Evolutionary conservation across 2,888 invertebrate genomes (phyloP), one percentile per base, ranked within the genome.

Genomic region (Eumacrocentrus americanus): DNA sequence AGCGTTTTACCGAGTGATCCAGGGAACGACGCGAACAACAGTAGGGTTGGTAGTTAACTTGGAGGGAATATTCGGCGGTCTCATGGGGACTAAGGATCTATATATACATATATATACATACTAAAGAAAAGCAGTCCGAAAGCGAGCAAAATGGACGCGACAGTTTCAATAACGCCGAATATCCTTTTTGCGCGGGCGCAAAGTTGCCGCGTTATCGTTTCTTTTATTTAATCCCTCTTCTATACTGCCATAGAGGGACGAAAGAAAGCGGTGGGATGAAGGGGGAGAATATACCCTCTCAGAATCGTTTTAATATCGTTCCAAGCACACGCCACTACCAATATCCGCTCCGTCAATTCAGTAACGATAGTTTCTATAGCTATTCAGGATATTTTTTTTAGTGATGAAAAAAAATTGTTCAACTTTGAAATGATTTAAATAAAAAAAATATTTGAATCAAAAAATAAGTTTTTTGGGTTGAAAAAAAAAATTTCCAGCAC

Each of bases 1-100:
- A 68, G 66, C 71, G 66, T 67, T 66, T 68, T 61, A 63, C 62
- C 51, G 53, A 66, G 60, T 67, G 71, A 71, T 71, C 69, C 65
- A 57, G 59, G 29, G 56, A 64, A 63, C 61, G 62, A 58, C 44
- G 52, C 22, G 20, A n/a, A n/a, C n/a, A n/a, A n/a, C n/a, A n/a
- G n/a, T 9, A 23, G 38, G 16, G 18, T 23, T 22, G 60, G 65
- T 67, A 66, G 70, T 68, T 72, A 72, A 70, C 68, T 70, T 67
- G 29, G 63, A 65, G 50, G 14, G 42, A 54, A 54, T 60, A 48
- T 54, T 60, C 54, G 40, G 42, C 54, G 50, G 48, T 60, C 38
- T 60, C 48, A 60, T 48, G n/a, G 38, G 20, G 22, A n/a, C 25
- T 16, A 7, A 47, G 18, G 34, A 56, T 47, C 23, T 25, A 1